phyloP scores from a whole-genome alignment of 2,113 vertebrate genomes.

The Thomomys bottae region DNA sequence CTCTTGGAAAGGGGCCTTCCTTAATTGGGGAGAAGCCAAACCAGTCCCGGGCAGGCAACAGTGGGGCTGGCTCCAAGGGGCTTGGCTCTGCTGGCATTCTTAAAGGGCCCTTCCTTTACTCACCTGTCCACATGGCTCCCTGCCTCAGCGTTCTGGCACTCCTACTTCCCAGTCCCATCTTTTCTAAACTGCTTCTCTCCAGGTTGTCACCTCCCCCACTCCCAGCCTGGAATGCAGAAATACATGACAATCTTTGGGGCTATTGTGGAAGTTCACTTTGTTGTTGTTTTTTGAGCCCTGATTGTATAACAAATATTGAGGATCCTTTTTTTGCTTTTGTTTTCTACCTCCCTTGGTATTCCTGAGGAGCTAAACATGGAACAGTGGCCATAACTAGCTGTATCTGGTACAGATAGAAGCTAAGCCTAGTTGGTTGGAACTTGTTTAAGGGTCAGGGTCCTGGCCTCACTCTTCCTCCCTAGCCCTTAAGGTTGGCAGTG shows the following conservation, averaged over 20 bases:
- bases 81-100: slow-evolving; percentile 33
- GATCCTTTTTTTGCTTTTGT: slow-evolving; percentile 14
- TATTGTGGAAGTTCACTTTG: slow-evolving; percentile 28
- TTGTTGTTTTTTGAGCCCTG: slow-evolving; percentile 24
- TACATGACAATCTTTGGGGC: background rate
- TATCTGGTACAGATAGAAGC: background rate
- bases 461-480: background rate
- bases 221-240: slow-evolving; percentile 36
- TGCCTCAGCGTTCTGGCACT: background rate
- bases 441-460: background rate
- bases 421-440: slow-evolving; percentile 40
- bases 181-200: slow-evolving; percentile 49
- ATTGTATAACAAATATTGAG: slow-evolving; percentile 20
- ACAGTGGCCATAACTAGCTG: background rate
- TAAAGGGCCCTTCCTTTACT: background rate
- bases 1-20: slow-evolving; percentile 41
- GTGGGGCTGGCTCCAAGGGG: background rate
- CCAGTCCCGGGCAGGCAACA: background rate
- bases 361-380: slow-evolving; percentile 18
- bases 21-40: slow-evolving; percentile 43
- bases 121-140: slow-evolving; percentile 7
- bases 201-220: slow-evolving; percentile 29
- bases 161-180: background rate
- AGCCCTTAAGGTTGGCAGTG: background rate
- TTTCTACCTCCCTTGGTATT: slow-evolving; percentile 44